Evolutionary conservation across 2,888 invertebrate species (phyloP), one percentile per base, ranked within the genome.

Genomic region (Stegophylla sp.): DNA sequence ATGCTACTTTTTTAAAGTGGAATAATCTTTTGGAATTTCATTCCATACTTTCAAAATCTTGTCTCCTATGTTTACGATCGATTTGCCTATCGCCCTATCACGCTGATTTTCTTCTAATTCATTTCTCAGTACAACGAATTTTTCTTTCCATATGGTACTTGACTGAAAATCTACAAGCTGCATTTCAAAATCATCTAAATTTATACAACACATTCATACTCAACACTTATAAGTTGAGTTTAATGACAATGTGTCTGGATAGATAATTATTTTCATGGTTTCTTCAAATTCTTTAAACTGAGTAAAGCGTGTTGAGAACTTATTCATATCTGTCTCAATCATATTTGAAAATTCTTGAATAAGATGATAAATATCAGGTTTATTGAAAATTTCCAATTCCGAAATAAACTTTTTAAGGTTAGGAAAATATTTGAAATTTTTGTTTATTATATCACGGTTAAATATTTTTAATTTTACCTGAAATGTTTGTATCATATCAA

Each of bases 401-500:
- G 4, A 28, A 59, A 59, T 59, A 15, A 13, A 26, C 59, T 59
- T 59, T 59, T 59, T 26, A 59, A 59, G 26, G 13, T 59, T 15
- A 64, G 12, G 20, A 64, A 64, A 66, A 43, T 66, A 43, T 43
- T 66, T 43, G 43, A 66, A 23, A 66, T 43, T 23, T 43, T 43
- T 5, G 23, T 23, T 53, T 53, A n/a, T n/a, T n/a, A 53, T 53
- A 15, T 53, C 53, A 53, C 53, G n/a, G 53, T 53, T 53, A 53
- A 53, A 53, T 53, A 53, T 53, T 53, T 53, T 53, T 53, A 66
- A 45, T 66, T 66, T 67, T 67, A 51, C 48, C 17, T 67, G n/a
- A 48, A 67, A 67, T 67, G 48, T 26, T 67, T 48, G 45, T 17
- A 67, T 48, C 67, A 67, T 67, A 67, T 67, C 48, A 48, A 67